A percentile compares a stretch with the other conserved stretches of the same genome.
Conservation (phyloP, 1,140 invertebrate species). For the Temnothorax curvispinosus region DNA sequence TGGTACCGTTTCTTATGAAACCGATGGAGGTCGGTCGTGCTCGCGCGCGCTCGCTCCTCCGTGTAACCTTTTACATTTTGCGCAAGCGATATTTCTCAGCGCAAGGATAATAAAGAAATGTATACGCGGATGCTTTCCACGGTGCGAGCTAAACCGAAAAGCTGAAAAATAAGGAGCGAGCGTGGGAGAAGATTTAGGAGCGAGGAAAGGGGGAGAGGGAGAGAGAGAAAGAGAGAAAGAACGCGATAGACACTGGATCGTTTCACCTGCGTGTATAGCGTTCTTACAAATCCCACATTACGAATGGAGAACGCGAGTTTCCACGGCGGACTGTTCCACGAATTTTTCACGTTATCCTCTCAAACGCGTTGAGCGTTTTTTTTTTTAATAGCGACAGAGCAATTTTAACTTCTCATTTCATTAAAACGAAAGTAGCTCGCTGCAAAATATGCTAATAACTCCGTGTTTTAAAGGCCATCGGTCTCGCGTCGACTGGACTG, state of each 20-base stretch:
- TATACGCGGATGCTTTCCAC: constrained; percentile 58
- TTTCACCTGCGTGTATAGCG: constrained; percentile 6
- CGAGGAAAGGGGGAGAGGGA: constrained; percentile 11
- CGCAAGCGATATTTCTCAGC: constrained; percentile 71
- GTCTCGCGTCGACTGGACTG: background rate
- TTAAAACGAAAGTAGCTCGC: background rate
- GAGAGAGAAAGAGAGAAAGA: constrained; percentile 26
- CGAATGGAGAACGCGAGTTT: background rate
- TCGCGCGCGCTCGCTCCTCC: constrained; percentile 16
- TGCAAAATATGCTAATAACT: too few relatives aligned
- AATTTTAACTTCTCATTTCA: background rate
- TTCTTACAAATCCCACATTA: constrained; percentile 2
- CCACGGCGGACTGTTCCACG: too few relatives aligned
- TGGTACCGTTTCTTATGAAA: constrained; percentile 49
- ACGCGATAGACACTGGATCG: background rate
- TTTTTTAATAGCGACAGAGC: background rate
- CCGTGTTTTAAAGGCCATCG: background rate
- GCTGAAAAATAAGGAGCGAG: constrained; percentile 11
- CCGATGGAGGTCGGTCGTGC: constrained; percentile 55
- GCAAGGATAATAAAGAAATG: constrained; percentile 62
- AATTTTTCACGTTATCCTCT: background rate
- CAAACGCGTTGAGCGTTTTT: background rate
- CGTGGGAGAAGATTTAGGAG: background rate
- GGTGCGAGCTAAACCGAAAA: constrained; percentile 32
- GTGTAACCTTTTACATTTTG: constrained; percentile 72